Conservation (phyloP, 2,797 vertebrate species). For the Sebastes wilsoni region DNA sequence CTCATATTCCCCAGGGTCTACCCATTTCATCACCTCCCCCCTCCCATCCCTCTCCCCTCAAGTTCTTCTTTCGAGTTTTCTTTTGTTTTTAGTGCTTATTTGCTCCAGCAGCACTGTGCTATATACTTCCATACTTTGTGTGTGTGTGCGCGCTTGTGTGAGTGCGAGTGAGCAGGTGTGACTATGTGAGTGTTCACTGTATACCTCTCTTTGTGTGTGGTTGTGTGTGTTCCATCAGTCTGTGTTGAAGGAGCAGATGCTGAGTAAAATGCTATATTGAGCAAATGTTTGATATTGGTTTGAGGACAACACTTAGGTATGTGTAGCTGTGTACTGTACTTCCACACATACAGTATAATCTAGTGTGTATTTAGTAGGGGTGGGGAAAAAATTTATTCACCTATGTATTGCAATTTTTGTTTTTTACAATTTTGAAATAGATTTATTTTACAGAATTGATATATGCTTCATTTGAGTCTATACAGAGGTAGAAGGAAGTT, state of each 20-base stretch:
- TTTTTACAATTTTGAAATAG: too few species aligned
- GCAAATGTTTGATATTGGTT: constrained; percentile 53
- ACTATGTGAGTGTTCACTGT: neutral
- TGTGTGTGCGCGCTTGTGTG: neutral
- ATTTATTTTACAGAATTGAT: too few species aligned
- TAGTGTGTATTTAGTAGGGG: too few species aligned
- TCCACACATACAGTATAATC: neutral
- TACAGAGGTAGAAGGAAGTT: too few species aligned
- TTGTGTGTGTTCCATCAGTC: constrained; percentile 2
- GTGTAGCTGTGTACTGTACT: neutral
- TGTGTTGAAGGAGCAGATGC: constrained; percentile 41
- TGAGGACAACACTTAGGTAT: constrained; percentile 15
- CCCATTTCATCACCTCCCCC: constrained; percentile 13
- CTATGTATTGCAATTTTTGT: too few species aligned
- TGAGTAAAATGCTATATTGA: constrained; percentile 57
- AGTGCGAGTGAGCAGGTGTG: neutral
- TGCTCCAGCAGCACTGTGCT: constrained; percentile 9
- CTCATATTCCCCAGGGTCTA: constrained; percentile 27
- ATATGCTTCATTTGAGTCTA: too few species aligned
- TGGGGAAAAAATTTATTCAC: too few species aligned
- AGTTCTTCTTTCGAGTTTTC: neutral
- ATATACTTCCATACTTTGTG: neutral
- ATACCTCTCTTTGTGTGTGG: neutral
- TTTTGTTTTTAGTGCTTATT: constrained; percentile 24
- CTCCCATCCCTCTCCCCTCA: neutral